Conservation (phyloP, 1,140 invertebrate genomes). For the Sinonovacula constricta region DNA sequence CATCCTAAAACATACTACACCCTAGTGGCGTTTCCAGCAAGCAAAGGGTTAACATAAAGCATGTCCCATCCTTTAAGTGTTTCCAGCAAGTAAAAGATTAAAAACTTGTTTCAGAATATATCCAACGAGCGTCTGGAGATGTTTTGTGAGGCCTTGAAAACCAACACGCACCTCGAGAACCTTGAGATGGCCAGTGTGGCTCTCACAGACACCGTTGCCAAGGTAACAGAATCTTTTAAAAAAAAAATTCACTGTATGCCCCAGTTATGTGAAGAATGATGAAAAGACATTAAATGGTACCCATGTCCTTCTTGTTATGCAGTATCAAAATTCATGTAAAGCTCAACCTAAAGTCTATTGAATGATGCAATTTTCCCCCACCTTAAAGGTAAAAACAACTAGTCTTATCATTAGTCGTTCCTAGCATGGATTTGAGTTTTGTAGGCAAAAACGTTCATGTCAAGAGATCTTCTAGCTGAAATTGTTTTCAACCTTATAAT, state of each 20-base stretch:
- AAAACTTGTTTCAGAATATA: constrained; percentile 92
- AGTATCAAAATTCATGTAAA: neutral
- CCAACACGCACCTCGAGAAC: constrained; percentile 94
- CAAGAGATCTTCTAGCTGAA: neutral
- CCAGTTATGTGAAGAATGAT: neutral
- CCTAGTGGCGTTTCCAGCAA: no score
- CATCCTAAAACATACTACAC: no score
- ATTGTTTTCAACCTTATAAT: neutral
- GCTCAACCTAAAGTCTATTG: neutral
- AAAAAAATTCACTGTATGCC: neutral
- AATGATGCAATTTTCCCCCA: neutral
- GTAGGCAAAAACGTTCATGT: neutral
- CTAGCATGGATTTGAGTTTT: neutral
- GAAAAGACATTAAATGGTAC: neutral
- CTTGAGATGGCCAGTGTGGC: constrained; percentile 96
- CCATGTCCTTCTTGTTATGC: neutral
- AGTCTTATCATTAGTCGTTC: neutral
- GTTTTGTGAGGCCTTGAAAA: constrained; percentile 92
- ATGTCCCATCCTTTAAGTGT: no score
- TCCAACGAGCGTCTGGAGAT: constrained; percentile 96
- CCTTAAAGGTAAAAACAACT: neutral
- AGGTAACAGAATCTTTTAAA: constrained; percentile 69
- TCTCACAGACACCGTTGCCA: constrained; percentile 91
- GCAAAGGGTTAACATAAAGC: no score
- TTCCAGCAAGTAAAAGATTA: no score